Percentiles rank a stretch among this genome's conserved stretches.
Evolutionary conservation across 2,113 vertebrate genomes (phyloP).

Genomic region (Corythaixoides concolor): DNA sequence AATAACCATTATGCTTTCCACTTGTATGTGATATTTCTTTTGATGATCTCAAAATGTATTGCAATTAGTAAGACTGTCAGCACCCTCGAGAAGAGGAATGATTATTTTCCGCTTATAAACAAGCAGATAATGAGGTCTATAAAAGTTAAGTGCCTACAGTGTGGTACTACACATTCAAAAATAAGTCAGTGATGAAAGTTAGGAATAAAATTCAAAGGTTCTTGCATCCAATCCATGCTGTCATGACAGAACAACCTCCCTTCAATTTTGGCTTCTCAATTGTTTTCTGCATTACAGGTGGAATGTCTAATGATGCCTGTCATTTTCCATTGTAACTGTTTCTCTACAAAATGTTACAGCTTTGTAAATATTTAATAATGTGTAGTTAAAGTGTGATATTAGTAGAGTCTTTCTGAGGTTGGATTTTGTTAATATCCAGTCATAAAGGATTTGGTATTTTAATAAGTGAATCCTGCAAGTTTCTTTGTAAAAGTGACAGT

Average conservation of each 20-base stretch:
- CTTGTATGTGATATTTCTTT: constrained; percentile 6
- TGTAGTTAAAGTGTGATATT: background rate
- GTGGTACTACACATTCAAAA: background rate
- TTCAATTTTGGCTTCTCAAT: background rate
- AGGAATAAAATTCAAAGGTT: background rate
- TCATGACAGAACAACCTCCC: background rate
- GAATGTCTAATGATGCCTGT: background rate
- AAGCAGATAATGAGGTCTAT: constrained; percentile 27
- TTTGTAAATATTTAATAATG: constrained; percentile 37
- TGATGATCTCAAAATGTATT: constrained; percentile 13
- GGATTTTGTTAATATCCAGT: background rate
- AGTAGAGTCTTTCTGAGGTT: background rate
- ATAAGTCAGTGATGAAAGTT: background rate
- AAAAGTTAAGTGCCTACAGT: background rate
- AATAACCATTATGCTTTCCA: constrained; percentile 22
- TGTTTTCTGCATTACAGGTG: background rate
- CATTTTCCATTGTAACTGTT: background rate
- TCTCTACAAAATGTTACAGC: background rate
- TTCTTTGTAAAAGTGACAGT: background rate
- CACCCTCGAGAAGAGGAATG: background rate
- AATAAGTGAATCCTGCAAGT: background rate
- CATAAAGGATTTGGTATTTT: background rate
- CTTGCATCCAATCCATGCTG: background rate
- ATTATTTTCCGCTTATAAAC: constrained; percentile 21
- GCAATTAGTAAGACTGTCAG: constrained; percentile 7